Conservation (phyloP, 2,113 vertebrate species). For the Ceyx margarethae region DNA sequence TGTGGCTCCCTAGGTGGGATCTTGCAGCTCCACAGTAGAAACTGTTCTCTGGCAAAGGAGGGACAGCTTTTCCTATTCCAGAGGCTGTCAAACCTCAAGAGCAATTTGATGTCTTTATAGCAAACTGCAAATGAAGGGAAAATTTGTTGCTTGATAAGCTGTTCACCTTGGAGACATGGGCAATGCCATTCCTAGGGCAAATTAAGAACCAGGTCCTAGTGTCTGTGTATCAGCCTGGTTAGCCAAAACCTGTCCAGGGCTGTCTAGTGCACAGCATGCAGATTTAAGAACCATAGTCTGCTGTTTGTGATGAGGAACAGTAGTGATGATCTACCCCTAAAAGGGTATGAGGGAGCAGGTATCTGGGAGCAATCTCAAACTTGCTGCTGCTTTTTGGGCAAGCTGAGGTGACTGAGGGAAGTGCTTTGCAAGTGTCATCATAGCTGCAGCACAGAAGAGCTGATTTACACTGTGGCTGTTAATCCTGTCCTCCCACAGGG, state of each 20-base stretch:
- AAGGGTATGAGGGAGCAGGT: not conserved
- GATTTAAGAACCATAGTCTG: rapidly evolving
- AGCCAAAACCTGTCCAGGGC: not conserved
- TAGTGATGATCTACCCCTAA: not conserved
- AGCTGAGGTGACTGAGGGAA: not conserved
- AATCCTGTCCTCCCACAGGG: not conserved
- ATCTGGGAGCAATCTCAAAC: not conserved
- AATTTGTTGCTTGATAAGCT: not conserved
- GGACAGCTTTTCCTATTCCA: not conserved
- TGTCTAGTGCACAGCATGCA: not conserved
- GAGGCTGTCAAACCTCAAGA: not conserved
- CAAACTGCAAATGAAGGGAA: not conserved
- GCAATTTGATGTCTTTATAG: not conserved
- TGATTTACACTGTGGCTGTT: not conserved
- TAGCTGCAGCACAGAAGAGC: rapidly evolving
- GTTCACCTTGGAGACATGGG: not conserved
- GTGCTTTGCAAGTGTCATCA: rapidly evolving
- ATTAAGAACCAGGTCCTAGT: not conserved
- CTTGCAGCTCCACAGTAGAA: not conserved
- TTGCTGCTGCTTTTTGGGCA: not conserved
- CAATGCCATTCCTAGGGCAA: not conserved
- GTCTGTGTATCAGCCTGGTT: not conserved
- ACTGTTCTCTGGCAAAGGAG: not conserved
- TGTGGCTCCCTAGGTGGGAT: not conserved
- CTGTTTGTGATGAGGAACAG: not conserved